Conservation (phyloP, 2,113 vertebrate genomes). For the Anolis carolinensis region DNA sequence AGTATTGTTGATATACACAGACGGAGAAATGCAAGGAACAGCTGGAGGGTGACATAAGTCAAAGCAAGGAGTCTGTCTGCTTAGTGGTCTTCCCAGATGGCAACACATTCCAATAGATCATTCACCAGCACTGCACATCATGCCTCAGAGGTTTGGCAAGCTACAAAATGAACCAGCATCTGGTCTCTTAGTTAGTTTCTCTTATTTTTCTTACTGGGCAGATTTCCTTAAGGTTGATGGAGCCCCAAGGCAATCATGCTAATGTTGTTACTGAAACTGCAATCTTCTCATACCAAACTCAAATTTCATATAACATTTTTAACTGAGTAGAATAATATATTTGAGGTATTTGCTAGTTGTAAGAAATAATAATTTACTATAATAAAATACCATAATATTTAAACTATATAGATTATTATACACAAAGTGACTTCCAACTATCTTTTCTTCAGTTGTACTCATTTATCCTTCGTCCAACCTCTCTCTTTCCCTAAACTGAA, state of each 20-base stretch:
- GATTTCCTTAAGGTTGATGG: background rate
- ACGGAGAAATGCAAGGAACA: background rate
- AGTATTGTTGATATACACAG: background rate
- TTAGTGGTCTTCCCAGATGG: background rate
- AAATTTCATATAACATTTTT: background rate
- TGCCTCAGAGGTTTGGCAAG: background rate
- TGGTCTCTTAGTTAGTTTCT: background rate
- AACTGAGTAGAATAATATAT: background rate
- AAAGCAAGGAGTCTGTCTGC: background rate
- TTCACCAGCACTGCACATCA: background rate
- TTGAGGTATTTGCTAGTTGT: background rate
- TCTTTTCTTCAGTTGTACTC: too few species aligned
- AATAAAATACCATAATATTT: background rate
- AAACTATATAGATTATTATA: too few species aligned
- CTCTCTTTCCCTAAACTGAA: too few species aligned
- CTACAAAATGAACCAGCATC: constrained; percentile 7
- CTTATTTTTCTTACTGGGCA: background rate
- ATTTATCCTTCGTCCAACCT: too few species aligned
- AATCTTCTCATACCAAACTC: rapidly evolving
- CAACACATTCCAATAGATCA: background rate
- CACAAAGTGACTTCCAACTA: too few species aligned
- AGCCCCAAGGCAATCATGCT: background rate
- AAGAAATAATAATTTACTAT: too few species aligned
- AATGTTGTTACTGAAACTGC: background rate
- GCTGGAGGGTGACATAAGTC: constrained; percentile 12